Evolutionary conservation across 2,888 invertebrate genomes (phyloP).

Genomic region (Scaptomyza cyrtandrae): DNA sequence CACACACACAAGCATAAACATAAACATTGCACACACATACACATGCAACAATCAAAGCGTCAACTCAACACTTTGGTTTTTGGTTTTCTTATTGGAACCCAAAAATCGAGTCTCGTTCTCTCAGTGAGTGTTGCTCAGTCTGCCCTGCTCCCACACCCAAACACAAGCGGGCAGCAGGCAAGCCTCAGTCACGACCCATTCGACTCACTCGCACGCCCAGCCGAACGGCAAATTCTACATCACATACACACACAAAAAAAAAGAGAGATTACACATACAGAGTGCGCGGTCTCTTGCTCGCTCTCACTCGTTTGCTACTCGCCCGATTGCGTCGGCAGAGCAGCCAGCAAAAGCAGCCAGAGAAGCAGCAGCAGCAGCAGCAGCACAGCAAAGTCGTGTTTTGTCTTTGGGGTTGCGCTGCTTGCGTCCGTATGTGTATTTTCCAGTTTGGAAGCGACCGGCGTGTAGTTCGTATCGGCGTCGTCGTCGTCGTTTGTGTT

Average conservation of each 20-base stretch:
- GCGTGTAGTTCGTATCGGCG: conserved; percentile 85
- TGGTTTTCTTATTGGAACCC: conserved; percentile 75
- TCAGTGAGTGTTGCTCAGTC: conserved; percentile 34
- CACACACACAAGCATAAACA: not conserved
- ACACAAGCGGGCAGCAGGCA: conserved; percentile 14
- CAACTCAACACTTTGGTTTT: conserved; percentile 76
- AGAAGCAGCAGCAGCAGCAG: conserved; percentile 6
- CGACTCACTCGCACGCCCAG: conserved; percentile 60
- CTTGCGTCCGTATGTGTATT: conserved; percentile 82
- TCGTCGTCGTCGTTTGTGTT: conserved; percentile 59
- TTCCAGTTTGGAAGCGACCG: conserved; percentile 85
- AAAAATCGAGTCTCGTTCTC: conserved; percentile 32
- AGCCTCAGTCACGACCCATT: conserved; percentile 38
- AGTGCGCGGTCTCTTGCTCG: conserved; percentile 28
- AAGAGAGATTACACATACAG: not conserved
- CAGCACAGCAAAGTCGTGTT: conserved; percentile 23
- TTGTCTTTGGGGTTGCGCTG: conserved; percentile 61
- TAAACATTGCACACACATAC: not conserved
- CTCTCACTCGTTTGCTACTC: conserved; percentile 39
- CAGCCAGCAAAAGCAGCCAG: conserved; percentile 21
- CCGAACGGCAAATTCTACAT: conserved; percentile 61
- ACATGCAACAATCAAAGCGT: conserved; percentile 51
- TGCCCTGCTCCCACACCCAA: conserved; percentile 59
- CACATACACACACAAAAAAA: not conserved
- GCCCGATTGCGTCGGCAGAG: conserved; percentile 31